phyloP scores from a whole-genome alignment of 2,888 invertebrate genomes.

The Hesperia comma region DNA sequence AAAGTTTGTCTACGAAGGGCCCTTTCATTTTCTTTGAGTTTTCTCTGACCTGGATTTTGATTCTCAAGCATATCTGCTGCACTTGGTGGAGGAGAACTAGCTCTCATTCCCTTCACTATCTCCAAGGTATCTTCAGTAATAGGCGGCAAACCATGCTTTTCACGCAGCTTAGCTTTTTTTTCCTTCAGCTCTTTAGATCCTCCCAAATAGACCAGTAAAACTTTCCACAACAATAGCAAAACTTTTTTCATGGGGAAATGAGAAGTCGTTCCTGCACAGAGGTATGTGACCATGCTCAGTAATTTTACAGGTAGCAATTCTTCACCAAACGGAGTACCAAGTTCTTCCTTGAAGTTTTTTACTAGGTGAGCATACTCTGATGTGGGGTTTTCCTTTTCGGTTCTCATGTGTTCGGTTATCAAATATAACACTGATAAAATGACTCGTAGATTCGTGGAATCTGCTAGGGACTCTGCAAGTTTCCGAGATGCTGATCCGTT shows the following conservation, averaged over 20 bases:
- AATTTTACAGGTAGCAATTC: slow-evolving; percentile 94
- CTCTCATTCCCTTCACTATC: slow-evolving; percentile 96
- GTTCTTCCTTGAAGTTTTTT: slow-evolving; percentile 85
- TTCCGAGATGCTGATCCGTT: slow-evolving; percentile 78
- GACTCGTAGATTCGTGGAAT: slow-evolving; percentile 95
- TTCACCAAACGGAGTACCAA: slow-evolving; percentile 86
- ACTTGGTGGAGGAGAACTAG: slow-evolving; percentile 97
- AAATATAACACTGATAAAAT: slow-evolving; percentile 97
- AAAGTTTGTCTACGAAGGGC: slow-evolving; percentile 90
- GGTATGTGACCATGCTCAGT: slow-evolving; percentile 97
- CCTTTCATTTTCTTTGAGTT: slow-evolving; percentile 81
- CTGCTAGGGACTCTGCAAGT: slow-evolving; percentile 85
- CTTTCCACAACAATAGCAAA: slow-evolving; percentile 96
- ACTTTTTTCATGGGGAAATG: slow-evolving; percentile 99
- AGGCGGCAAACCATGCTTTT: slow-evolving; percentile 88
- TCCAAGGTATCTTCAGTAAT: slow-evolving; percentile 96
- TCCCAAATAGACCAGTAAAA: slow-evolving; percentile 95
- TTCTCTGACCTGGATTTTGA: slow-evolving; percentile 90
- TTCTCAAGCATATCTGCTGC: slow-evolving; percentile 95
- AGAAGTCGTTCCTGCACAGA: slow-evolving; percentile 97
- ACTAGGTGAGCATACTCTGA: slow-evolving; percentile 81
- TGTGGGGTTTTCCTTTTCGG: slow-evolving; percentile 82
- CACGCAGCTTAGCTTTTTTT: slow-evolving; percentile 88
- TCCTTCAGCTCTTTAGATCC: slow-evolving; percentile 93
- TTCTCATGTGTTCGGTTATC: slow-evolving; percentile 96